A percentile compares a stretch with the other conserved stretches of the same genome.
Conservation (phyloP, 1,140 invertebrate species). For the Euglossa dilemma region DNA sequence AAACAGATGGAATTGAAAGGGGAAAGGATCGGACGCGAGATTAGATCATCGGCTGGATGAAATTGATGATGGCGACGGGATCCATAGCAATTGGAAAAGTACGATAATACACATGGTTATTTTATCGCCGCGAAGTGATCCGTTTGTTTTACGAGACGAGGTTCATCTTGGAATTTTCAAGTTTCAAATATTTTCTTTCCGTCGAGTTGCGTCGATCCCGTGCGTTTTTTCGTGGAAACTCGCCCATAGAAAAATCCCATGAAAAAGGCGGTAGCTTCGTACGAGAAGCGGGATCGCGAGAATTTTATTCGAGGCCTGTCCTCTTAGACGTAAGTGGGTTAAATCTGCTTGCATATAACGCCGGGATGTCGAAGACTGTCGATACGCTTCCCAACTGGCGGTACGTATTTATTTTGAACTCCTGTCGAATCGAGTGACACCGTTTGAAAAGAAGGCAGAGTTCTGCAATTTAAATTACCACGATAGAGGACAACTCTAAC, state of each 20-base stretch:
- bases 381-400: not conserved
- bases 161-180: not conserved
- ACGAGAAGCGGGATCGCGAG: not conserved
- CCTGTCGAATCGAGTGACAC: not conserved
- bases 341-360: constrained; percentile 9
- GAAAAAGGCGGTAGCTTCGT: not conserved
- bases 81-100: not conserved
- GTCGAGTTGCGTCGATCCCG: too few relatives aligned
- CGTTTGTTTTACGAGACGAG: too few relatives aligned
- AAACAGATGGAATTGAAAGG: constrained; percentile 7
- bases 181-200: too few relatives aligned
- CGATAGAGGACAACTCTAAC: not conserved
- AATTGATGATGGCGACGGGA: not conserved
- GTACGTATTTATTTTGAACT: constrained; percentile 4
- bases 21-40: not conserved
- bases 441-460: not conserved
- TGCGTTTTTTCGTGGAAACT: not conserved
- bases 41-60: not conserved
- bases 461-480: not conserved
- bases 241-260: not conserved
- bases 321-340: constrained; percentile 19
- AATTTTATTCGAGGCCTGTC: constrained; percentile 19
- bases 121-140: not conserved
- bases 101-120: not conserved
- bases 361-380: constrained; percentile 10